Percentiles rank a stretch among this genome's conserved stretches.
Conservation (phyloP, 1,140 invertebrate species). For the Amyelois transitella region DNA sequence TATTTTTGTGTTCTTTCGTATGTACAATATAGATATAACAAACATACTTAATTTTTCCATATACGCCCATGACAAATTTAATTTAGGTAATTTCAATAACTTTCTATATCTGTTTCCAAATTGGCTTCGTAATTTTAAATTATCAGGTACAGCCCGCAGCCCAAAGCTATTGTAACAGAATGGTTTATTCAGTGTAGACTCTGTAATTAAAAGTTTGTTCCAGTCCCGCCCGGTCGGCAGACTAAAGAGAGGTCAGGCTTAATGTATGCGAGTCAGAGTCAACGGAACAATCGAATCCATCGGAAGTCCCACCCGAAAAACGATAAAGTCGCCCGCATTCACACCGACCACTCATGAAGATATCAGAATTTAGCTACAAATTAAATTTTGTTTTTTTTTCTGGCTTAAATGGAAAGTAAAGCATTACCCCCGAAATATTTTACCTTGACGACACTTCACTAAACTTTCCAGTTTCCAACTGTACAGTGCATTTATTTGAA, state of each 20-base stretch:
- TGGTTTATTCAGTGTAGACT: neutral
- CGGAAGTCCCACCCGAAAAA: conserved; percentile 18
- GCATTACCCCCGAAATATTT: too few relatives aligned
- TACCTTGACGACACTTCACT: too few relatives aligned
- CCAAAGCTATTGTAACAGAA: neutral
- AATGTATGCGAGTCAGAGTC: conserved; percentile 30
- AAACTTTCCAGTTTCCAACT: too few relatives aligned
- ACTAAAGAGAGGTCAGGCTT: conserved; percentile 3
- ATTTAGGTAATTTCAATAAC: neutral
- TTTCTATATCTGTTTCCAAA: neutral
- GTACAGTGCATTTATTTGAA: too few relatives aligned
- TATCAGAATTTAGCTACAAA: neutral
- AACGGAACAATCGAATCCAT: conserved; percentile 28
- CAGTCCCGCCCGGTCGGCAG: neutral
- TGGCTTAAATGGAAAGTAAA: too few relatives aligned
- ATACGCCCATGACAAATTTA: neutral
- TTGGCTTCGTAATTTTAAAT: too few relatives aligned
- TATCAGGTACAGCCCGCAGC: too few relatives aligned
- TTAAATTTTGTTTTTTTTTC: too few relatives aligned
- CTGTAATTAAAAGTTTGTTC: neutral
- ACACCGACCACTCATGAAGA: conserved; percentile 11
- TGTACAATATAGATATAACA: too few relatives aligned
- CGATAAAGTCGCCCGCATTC: conserved; percentile 15
- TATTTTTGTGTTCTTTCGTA: too few relatives aligned
- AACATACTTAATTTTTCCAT: neutral